Evolutionary conservation across 2,113 vertebrate genomes (phyloP).

Genomic region (Eurypyga helias): DNA sequence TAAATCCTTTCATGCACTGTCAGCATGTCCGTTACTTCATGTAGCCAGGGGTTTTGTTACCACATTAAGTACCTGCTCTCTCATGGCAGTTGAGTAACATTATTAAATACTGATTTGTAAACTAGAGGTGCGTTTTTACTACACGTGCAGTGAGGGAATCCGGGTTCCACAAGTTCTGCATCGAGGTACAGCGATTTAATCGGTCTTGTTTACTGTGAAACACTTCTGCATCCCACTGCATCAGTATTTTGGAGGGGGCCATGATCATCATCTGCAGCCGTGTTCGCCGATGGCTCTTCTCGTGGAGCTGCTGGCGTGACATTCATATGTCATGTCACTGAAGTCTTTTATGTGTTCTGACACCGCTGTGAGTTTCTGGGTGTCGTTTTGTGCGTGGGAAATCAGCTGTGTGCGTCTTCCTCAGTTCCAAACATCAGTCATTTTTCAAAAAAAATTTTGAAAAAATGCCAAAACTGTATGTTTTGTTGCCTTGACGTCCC

Average conservation of each 20-base stretch:
- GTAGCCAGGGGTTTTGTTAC: not conserved
- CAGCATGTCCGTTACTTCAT: not conserved
- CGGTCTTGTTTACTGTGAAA: slow-evolving; percentile 14
- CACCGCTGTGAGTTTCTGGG: not conserved
- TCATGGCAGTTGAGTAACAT: not conserved
- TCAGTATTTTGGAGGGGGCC: not conserved
- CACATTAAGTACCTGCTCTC: not conserved
- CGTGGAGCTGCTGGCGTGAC: slow-evolving; percentile 62
- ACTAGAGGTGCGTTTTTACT: slow-evolving; percentile 58
- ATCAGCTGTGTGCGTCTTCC: slow-evolving; percentile 5
- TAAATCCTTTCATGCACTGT: not conserved
- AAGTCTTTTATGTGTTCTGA: slow-evolving; percentile 50
- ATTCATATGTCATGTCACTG: slow-evolving; percentile 21
- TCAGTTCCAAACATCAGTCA: slow-evolving; percentile 49
- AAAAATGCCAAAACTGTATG: slow-evolving; percentile 32
- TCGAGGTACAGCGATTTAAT: slow-evolving; percentile 29
- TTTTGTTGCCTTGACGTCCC: slow-evolving; percentile 71
- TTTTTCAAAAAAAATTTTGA: not conserved
- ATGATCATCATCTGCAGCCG: slow-evolving; percentile 50
- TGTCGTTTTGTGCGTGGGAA: slow-evolving; percentile 71
- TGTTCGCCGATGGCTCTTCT: slow-evolving; percentile 54
- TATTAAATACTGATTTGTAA: slow-evolving; percentile 36
- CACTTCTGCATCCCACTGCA: not conserved
- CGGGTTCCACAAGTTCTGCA: not conserved
- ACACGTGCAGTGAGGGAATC: slow-evolving; percentile 1